Evolutionary conservation across 2,113 vertebrate genomes (phyloP).

Genomic region (Microcebus lehilahytsara): DNA sequence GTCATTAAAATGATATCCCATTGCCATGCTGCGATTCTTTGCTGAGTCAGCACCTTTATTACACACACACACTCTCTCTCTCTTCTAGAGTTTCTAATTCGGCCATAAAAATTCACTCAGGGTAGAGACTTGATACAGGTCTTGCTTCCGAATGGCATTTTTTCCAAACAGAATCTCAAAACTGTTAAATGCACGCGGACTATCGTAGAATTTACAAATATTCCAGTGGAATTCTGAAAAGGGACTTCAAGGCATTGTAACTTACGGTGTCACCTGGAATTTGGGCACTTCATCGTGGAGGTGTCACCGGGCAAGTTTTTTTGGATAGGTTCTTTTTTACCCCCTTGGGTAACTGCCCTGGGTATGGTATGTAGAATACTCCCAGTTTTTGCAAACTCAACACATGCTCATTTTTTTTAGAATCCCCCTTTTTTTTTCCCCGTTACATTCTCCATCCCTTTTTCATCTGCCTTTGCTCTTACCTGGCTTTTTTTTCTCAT

Average conservation of each 20-base stretch:
- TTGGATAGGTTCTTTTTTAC: not conserved
- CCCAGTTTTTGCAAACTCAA: not conserved
- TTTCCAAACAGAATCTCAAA: constrained; percentile 79
- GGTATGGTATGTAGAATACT: not conserved
- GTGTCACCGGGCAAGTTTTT: not conserved
- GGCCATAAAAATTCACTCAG: constrained; percentile 76
- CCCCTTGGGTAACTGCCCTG: not conserved
- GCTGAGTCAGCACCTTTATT: constrained; percentile 71
- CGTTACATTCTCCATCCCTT: not conserved
- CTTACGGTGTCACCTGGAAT: not conserved
- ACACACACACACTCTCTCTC: constrained; percentile 61
- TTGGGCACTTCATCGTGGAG: not conserved
- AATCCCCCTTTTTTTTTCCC: not conserved
- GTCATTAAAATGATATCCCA: constrained; percentile 69
- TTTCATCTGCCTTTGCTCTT: not conserved
- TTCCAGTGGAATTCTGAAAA: not conserved
- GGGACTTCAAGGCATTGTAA: not conserved
- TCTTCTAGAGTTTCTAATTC: constrained; percentile 75
- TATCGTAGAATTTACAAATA: constrained; percentile 43
- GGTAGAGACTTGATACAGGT: constrained; percentile 73
- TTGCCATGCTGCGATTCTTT: constrained; percentile 55
- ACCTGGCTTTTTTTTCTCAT: not conserved
- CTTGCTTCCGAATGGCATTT: constrained; percentile 67
- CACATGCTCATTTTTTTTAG: not conserved
- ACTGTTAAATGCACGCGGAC: constrained; percentile 62